phyloP scores from a whole-genome alignment of 92 coral and sea anemone species.

The Actinernus sp. region DNA sequence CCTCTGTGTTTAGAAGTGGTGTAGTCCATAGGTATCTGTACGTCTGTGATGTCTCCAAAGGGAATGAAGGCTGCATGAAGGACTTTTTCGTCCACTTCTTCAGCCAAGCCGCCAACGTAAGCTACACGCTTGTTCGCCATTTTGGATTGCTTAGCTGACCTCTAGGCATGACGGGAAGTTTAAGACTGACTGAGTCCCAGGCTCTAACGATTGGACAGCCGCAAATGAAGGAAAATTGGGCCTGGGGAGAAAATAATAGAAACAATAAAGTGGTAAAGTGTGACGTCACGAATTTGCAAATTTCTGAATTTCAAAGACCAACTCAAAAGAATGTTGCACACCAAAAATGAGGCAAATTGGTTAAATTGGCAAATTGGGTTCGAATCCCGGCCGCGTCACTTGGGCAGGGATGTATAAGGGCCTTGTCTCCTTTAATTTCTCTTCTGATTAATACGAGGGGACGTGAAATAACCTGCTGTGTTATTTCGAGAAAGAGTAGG shows the following conservation, averaged over 20 bases:
- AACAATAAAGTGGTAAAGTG: too few species aligned
- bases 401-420: too few species aligned
- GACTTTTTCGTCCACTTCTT: constrained; percentile 99
- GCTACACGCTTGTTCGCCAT: constrained; percentile 99
- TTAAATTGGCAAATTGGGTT: too few species aligned
- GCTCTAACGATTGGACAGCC: not conserved
- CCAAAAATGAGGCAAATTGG: too few species aligned
- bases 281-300: too few species aligned
- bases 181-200: constrained; percentile 25
- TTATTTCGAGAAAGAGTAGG: too few species aligned
- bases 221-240: not conserved
- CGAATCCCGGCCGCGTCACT: too few species aligned
- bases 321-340: too few species aligned
- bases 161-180: constrained; percentile 55
- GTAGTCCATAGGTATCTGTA: constrained; percentile 98
- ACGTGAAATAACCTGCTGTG: too few species aligned
- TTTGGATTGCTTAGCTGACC: constrained; percentile 45
- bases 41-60: constrained; percentile 99
- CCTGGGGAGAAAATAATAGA: not conserved
- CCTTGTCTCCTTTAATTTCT: too few species aligned
- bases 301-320: too few species aligned
- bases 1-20: constrained; percentile 94
- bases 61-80: constrained; percentile 99
- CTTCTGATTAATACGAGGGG: too few species aligned
- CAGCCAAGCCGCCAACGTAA: constrained; percentile 99